Percentiles rank a stretch among this genome's conserved stretches.
Evolutionary conservation across 2,113 vertebrate species (phyloP).

Genomic region (Excalfactoria chinensis): DNA sequence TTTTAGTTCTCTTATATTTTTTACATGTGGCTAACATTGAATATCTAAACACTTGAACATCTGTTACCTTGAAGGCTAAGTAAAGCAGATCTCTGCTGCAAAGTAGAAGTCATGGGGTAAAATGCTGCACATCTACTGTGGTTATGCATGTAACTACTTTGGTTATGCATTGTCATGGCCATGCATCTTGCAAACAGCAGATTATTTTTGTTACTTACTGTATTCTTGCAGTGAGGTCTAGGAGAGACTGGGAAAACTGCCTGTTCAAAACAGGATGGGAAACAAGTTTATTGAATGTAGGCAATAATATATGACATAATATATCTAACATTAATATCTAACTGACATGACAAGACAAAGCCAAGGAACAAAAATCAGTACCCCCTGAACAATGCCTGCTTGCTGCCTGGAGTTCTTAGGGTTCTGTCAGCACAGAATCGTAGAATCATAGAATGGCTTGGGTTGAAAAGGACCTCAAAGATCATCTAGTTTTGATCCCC

Average conservation of each 20-base stretch:
- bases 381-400: neutral
- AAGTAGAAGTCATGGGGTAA: neutral
- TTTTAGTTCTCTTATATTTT: neutral
- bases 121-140: neutral
- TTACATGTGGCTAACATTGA: neutral
- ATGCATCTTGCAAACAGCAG: neutral
- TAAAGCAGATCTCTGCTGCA: neutral
- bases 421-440: neutral
- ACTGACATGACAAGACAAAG: neutral
- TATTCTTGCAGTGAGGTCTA: constrained; percentile 92
- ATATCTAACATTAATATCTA: neutral
- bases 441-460: no score
- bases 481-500: no score
- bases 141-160: neutral
- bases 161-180: neutral
- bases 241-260: constrained; percentile 89
- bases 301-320: neutral
- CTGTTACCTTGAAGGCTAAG: neutral
- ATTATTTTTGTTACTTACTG: constrained; percentile 81
- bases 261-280: constrained; percentile 82
- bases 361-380: neutral
- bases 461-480: no score
- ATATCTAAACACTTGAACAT: neutral
- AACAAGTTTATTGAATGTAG: neutral
- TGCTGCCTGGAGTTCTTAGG: neutral